A percentile compares a stretch with the other conserved stretches of the same genome.
Evolutionary conservation across 2,888 invertebrate genomes (phyloP).

Genomic region (Cerastis leucographa): DNA sequence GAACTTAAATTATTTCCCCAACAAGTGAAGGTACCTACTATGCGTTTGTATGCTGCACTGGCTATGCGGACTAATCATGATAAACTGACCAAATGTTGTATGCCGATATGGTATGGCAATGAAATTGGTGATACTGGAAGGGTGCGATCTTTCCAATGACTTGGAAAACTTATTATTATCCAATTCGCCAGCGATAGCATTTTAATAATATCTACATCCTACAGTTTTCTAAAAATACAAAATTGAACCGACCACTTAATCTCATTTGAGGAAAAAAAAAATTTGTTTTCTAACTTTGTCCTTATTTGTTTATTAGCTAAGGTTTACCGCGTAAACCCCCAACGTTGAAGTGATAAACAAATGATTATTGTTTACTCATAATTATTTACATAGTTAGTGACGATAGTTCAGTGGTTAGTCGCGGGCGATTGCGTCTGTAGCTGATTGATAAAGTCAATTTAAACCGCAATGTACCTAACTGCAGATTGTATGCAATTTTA

Average conservation of each 20-base stretch:
- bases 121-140: background rate
- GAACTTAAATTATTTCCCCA: background rate
- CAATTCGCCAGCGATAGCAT: background rate
- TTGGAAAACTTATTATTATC: background rate
- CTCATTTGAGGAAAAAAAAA: slow-evolving; percentile 21
- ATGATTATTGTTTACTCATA: slow-evolving; percentile 41
- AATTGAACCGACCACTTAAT: background rate
- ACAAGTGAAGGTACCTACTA: background rate
- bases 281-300: slow-evolving; percentile 15
- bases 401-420: slow-evolving; percentile 26
- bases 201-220: background rate
- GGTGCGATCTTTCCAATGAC: background rate
- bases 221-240: background rate
- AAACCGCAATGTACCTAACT: slow-evolving; percentile 17
- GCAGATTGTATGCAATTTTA: slow-evolving; percentile 9
- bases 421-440: slow-evolving; percentile 30
- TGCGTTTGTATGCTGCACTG: background rate
- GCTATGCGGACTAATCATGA: background rate
- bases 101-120: background rate
- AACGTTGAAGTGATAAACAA: slow-evolving; percentile 29
- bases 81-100: background rate
- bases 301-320: slow-evolving; percentile 37
- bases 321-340: slow-evolving; percentile 37
- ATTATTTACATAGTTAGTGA: slow-evolving; percentile 28
- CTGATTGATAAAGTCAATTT: slow-evolving; percentile 35